Evolutionary conservation across 2,113 vertebrate species (phyloP), one percentile per base, ranked within the genome.

Genomic region (Holacanthus passer): DNA sequence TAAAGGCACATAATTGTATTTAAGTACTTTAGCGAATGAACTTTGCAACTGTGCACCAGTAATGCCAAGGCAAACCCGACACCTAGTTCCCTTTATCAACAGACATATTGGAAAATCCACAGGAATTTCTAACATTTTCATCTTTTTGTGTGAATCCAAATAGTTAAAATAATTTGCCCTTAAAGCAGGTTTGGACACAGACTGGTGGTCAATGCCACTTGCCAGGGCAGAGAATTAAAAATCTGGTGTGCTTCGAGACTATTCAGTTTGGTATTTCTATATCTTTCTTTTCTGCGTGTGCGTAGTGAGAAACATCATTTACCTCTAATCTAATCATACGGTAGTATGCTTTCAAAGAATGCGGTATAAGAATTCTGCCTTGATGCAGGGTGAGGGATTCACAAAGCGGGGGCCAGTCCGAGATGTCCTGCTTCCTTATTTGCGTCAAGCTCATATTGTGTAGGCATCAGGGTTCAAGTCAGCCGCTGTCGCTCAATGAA

Each of bases 401-500:
- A 62, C 29, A 75, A 77, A 62, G 47, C 4, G 2, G 3, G 7
- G 2, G 50, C 60, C 59, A 53, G 45, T 73, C 68, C 43, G 17
- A 1, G 32, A 56, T 56, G 37, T 77, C 73, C 64, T 47, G 39
- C 35, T 63, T 68, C 47, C 59, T n/a, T 48, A 47, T 80, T 63
- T 24, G 16, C 24, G 24, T 68, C 71, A 43, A 64, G 65, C 24
- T 50, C 31, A 22, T n/a, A 81, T 32, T 87, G 81, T 77, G 71
- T 17, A 50, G 56, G 50, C 81, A 41, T 72, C 58, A 16, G 20
- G 14, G 45, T 39, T 81, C 48, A 65, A 85, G 87, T 77, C 66
- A 78, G 76, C 63, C 68, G 76, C 80, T 77, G 81, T 81, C 70
- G 35, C 65, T 75, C 62, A 47, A n/a, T 68, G 43, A 77, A 69